Evolutionary conservation across 2,113 vertebrate species (phyloP).

Genomic region (Xiphias gladius): DNA sequence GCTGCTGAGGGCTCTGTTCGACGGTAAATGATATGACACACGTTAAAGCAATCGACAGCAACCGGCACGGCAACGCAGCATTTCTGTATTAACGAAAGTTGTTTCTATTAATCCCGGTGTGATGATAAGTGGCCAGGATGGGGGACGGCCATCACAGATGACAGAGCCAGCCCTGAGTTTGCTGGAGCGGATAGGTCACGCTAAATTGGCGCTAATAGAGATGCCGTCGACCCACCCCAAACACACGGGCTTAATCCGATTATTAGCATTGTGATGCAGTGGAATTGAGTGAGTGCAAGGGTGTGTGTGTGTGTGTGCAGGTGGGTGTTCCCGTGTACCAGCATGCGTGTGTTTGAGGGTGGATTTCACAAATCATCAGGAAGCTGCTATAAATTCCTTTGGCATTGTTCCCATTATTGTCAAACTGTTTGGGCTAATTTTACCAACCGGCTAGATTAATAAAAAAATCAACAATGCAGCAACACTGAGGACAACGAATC

Average conservation of each 20-base stretch:
- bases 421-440: slow-evolving; percentile 76
- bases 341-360: slow-evolving; percentile 11
- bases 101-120: slow-evolving; percentile 79
- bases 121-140: slow-evolving; percentile 67
- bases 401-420: slow-evolving; percentile 63
- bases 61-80: slow-evolving; percentile 51
- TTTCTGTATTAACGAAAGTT: slow-evolving; percentile 78
- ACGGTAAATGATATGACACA: slow-evolving; percentile 78
- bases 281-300: slow-evolving; percentile 18
- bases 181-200: slow-evolving; percentile 69
- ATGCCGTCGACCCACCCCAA: slow-evolving; percentile 55
- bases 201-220: slow-evolving; percentile 78
- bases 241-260: slow-evolving; percentile 75
- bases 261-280: slow-evolving; percentile 63
- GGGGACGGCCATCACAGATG: slow-evolving; percentile 50
- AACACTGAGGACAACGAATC: slow-evolving; percentile 60
- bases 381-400: slow-evolving; percentile 71
- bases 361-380: slow-evolving; percentile 55
- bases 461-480: slow-evolving; percentile 58
- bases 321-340: slow-evolving; percentile 11
- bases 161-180: slow-evolving; percentile 54
- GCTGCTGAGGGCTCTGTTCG: slow-evolving; percentile 66
- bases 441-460: slow-evolving; percentile 58
- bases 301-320: slow-evolving; percentile 26
- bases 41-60: slow-evolving; percentile 80